phyloP scores from a whole-genome alignment of 1,140 invertebrate species.

The Drosophila bocki region DNA sequence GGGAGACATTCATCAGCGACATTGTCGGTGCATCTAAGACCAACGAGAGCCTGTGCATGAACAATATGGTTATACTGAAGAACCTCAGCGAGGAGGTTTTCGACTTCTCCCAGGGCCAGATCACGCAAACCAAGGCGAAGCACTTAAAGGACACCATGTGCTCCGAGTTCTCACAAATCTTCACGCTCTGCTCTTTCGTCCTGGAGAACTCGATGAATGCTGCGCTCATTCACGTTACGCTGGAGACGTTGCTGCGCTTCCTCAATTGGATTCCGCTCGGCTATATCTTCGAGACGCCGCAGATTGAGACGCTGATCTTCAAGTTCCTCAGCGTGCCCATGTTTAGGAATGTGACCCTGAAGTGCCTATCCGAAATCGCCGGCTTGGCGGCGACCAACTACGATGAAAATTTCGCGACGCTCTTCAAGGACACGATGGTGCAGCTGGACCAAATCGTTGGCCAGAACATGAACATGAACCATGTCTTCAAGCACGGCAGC shows the following conservation, averaged over 20 bases:
- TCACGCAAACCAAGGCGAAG: constrained; percentile 99
- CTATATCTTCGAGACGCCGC: constrained; percentile 99
- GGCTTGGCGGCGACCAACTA: constrained; percentile 95
- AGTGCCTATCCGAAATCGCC: constrained; percentile 99
- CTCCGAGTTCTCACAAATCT: constrained; percentile 99
- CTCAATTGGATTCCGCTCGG: constrained; percentile 99
- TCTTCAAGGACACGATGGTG: constrained; percentile 96
- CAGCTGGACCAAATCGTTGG: constrained; percentile 97
- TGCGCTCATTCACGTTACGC: constrained; percentile 95
- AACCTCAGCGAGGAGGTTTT: constrained; percentile 99
- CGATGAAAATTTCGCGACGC: constrained; percentile 95
- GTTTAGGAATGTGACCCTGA: constrained; percentile 99
- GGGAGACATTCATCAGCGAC: constrained; percentile 99
- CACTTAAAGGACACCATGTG: constrained; percentile 99
- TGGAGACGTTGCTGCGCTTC: constrained; percentile 98
- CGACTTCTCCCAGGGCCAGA: constrained; percentile 98
- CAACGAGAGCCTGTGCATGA: constrained; percentile 99
- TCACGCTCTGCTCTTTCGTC: constrained; percentile 98
- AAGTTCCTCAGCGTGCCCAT: constrained; percentile 99
- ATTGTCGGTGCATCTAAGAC: constrained; percentile 99
- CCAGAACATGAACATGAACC: constrained; percentile 94
- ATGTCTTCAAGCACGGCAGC: constrained; percentile 95
- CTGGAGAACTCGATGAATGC: constrained; percentile 99
- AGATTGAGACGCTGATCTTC: constrained; percentile 97
- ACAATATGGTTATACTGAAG: constrained; percentile 99